Evolutionary conservation across 2,888 invertebrate species (phyloP).

Genomic region (Ceramica pisi): DNA sequence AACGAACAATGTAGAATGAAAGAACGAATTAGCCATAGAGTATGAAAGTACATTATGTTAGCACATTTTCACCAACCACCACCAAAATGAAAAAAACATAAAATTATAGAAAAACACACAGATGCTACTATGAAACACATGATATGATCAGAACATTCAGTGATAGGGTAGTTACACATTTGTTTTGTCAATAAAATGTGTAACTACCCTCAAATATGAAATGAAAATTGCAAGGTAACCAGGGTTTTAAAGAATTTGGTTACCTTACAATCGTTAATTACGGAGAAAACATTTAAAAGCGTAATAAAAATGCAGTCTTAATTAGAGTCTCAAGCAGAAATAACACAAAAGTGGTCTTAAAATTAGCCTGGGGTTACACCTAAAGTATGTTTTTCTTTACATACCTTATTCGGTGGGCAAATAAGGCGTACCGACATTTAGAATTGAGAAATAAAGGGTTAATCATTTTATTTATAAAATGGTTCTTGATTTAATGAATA

Average conservation of each 20-base stretch:
- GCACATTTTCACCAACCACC: constrained; percentile 91
- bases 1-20: constrained; percentile 74
- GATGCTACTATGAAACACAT: constrained; percentile 61
- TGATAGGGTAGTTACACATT: constrained; percentile 29
- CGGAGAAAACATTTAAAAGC: constrained; percentile 62
- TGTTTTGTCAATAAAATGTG: constrained; percentile 39
- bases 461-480: neutral
- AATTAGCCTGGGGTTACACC: constrained; percentile 71
- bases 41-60: constrained; percentile 87
- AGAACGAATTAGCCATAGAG: constrained; percentile 90
- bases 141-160: constrained; percentile 53
- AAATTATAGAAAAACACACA: constrained; percentile 68
- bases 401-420: neutral
- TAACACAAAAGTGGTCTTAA: constrained; percentile 53
- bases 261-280: constrained; percentile 38
- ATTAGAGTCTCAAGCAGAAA: constrained; percentile 66
- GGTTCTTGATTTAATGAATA: no score
- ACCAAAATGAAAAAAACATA: constrained; percentile 75
- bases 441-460: neutral
- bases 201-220: constrained; percentile 50
- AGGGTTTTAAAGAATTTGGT: constrained; percentile 14
- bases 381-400: constrained; percentile 3
- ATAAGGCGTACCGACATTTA: neutral
- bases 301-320: constrained; percentile 62
- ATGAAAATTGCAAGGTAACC: constrained; percentile 48